Conservation (phyloP, 2,113 vertebrate species). For the Nothocercus julius region DNA sequence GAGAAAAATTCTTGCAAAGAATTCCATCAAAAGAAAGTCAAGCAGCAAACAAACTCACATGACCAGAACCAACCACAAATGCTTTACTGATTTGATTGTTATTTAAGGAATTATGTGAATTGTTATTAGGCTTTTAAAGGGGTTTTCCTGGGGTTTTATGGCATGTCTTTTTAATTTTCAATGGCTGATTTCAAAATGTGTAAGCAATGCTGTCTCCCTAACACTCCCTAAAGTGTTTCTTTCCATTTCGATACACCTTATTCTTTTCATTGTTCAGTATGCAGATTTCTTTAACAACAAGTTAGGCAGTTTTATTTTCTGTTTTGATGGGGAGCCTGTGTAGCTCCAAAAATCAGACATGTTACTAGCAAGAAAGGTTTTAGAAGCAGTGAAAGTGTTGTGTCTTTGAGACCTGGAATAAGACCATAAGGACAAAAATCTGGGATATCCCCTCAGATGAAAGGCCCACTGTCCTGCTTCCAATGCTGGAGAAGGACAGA, state of each 20-base stretch:
- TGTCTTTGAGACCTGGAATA: not conserved
- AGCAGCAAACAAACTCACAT: slow-evolving; percentile 21
- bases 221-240: not conserved
- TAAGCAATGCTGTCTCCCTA: too few relatives aligned
- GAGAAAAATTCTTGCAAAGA: not conserved
- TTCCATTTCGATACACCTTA: not conserved
- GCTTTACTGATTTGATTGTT: not conserved
- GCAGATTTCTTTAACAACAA: not conserved
- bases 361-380: not conserved
- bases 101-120: slow-evolving; percentile 5
- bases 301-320: not conserved
- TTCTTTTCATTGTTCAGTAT: not conserved
- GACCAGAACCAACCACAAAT: slow-evolving; percentile 7
- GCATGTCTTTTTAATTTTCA: not conserved
- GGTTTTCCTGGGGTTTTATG: not conserved
- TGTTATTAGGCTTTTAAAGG: not conserved
- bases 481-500: not conserved
- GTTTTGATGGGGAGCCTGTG: not conserved
- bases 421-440: not conserved
- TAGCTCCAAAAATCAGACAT: not conserved
- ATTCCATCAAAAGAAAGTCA: slow-evolving; percentile 25
- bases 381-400: not conserved
- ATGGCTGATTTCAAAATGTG: not conserved
- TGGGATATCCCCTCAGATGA: not conserved
- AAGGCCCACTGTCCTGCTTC: not conserved